Evolutionary conservation across 2,888 invertebrate species (phyloP).

Genomic region (Altica lythri): DNA sequence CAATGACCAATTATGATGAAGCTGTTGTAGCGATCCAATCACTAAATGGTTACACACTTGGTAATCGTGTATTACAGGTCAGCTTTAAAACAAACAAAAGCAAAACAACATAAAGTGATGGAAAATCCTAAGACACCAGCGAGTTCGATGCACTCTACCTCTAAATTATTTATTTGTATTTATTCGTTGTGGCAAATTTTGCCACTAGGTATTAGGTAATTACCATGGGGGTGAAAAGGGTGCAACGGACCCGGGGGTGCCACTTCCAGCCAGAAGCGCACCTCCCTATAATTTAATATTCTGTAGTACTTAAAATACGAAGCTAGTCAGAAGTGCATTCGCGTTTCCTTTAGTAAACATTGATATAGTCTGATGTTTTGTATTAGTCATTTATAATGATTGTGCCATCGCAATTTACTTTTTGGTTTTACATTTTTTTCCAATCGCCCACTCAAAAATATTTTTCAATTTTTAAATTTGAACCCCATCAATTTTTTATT

Average conservation of each 20-base stretch:
- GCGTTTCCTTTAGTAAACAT: conserved; percentile 56
- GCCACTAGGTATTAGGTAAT: conserved; percentile 38
- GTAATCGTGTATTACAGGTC: conserved; percentile 94
- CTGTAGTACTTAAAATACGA: conserved; percentile 56
- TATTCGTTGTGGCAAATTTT: conserved; percentile 28
- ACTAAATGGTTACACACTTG: conserved; percentile 93
- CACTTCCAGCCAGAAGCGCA: conserved; percentile 41
- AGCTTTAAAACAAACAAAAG: conserved; percentile 95
- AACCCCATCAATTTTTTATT: not conserved
- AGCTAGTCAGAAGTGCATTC: conserved; percentile 59
- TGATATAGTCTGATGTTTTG: conserved; percentile 50
- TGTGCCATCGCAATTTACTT: conserved; percentile 51
- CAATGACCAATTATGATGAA: conserved; percentile 98
- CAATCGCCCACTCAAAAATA: conserved; percentile 25
- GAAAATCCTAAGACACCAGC: conserved; percentile 44
- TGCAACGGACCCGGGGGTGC: conserved; percentile 41
- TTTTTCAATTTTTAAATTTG: conserved; percentile 18
- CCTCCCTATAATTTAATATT: conserved; percentile 44
- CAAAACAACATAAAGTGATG: conserved; percentile 66
- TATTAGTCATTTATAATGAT: conserved; percentile 46
- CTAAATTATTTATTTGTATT: conserved; percentile 41
- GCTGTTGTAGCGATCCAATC: conserved; percentile 95
- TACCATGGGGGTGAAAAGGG: conserved; percentile 35
- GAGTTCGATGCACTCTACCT: conserved; percentile 38
- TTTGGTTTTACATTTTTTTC: conserved; percentile 23